Conservation (phyloP, 2,888 invertebrate genomes). For the Eupithecia vulgata region DNA sequence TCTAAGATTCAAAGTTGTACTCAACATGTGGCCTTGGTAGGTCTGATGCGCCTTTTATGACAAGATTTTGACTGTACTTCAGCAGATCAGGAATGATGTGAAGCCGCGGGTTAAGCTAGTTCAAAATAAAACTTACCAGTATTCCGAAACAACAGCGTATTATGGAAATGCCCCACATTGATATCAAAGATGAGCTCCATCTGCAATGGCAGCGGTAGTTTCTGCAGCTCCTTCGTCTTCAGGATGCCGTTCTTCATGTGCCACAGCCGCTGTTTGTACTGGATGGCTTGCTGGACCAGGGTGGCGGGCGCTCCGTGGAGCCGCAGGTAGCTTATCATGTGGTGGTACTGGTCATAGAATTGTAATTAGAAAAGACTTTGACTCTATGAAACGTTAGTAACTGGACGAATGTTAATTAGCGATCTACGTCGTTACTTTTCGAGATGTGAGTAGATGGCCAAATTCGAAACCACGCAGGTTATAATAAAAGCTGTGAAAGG, state of each 20-base stretch:
- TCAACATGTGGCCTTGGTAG: too few species aligned
- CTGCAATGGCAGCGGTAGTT: conserved; percentile 68
- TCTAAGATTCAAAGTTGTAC: too few species aligned
- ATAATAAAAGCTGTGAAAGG: too few species aligned
- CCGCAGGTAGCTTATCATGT: conserved; percentile 69
- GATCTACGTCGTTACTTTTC: too few species aligned
- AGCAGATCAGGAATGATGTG: too few species aligned
- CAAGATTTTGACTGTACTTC: too few species aligned
- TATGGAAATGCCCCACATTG: conserved; percentile 73
- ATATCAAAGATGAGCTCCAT: conserved; percentile 80
- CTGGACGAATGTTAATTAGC: too few species aligned
- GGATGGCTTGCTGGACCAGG: conserved; percentile 64
- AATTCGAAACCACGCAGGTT: too few species aligned
- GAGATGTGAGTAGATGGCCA: too few species aligned
- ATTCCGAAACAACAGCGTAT: conserved; percentile 68
- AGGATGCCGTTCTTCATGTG: conserved; percentile 73
- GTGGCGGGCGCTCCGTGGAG: conserved; percentile 60
- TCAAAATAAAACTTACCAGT: conserved; percentile 52
- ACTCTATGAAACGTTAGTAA: too few species aligned
- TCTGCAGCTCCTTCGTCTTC: conserved; percentile 59
- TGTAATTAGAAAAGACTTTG: background rate
- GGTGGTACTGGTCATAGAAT: conserved; percentile 62
- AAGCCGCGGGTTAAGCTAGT: too few species aligned
- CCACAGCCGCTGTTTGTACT: conserved; percentile 72
- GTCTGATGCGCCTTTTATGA: too few species aligned